Conservation (phyloP, 1,140 invertebrate species). For the Temnothorax curvispinosus region DNA sequence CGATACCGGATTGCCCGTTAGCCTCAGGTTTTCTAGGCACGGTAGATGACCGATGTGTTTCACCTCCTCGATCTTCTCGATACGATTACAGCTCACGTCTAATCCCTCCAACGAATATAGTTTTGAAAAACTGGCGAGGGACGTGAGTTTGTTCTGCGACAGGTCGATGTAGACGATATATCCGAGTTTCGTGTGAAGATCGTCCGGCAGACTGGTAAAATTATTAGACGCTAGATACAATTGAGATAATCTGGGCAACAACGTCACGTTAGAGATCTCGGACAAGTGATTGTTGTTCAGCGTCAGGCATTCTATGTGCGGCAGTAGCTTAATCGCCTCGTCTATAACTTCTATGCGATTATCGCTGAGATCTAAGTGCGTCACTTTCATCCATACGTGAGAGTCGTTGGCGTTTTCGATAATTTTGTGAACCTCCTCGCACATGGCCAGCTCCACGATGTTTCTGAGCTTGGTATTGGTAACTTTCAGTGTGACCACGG, state of each 20-base stretch:
- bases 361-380: conserved; percentile 91
- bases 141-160: conserved; percentile 93
- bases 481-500: conserved; percentile 87
- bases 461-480: conserved; percentile 87
- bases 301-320: conserved; percentile 90
- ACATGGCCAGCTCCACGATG: conserved; percentile 91
- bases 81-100: conserved; percentile 94
- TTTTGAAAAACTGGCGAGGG: conserved; percentile 92
- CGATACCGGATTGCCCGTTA: conserved; percentile 96
- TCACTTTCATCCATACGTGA: conserved; percentile 83
- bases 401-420: conserved; percentile 83
- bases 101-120: conserved; percentile 94
- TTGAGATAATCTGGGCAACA: conserved; percentile 91
- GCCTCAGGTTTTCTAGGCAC: conserved; percentile 93
- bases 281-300: conserved; percentile 92
- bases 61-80: conserved; percentile 93
- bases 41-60: conserved; percentile 92
- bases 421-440: conserved; percentile 90
- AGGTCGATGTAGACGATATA: conserved; percentile 96
- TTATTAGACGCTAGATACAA: conserved; percentile 92
- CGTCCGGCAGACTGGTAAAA: conserved; percentile 88
- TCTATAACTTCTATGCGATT: conserved; percentile 93
- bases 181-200: conserved; percentile 94
- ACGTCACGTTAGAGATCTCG: conserved; percentile 91
- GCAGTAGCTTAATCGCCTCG: conserved; percentile 92